Evolutionary conservation across 2,113 vertebrate species (phyloP).

Genomic region (Entomyzon cyanotis): DNA sequence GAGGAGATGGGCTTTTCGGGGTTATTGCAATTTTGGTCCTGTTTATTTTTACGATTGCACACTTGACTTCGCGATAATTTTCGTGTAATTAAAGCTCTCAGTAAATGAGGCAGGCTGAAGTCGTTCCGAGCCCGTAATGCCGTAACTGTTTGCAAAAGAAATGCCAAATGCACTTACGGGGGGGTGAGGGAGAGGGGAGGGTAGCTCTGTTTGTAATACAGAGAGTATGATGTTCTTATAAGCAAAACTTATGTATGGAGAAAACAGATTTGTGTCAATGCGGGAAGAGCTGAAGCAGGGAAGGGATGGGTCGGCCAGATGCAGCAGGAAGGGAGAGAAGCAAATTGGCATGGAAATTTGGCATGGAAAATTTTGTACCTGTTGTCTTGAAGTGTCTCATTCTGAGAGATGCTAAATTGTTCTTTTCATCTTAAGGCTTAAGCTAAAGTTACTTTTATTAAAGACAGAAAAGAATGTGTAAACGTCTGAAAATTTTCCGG

Average conservation of each 20-base stretch:
- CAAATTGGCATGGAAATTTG: background rate
- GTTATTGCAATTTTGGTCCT: background rate
- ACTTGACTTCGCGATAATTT: background rate
- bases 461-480: background rate
- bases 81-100: background rate
- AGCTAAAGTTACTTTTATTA: background rate
- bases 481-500: background rate
- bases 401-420: background rate
- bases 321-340: background rate
- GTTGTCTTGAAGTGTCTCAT: background rate
- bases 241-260: rapidly evolving
- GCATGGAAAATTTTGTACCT: background rate
- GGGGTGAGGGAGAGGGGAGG: no score
- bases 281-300: background rate
- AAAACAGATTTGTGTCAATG: background rate
- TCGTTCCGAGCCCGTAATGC: background rate
- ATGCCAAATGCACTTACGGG: background rate
- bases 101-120: background rate
- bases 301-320: background rate
- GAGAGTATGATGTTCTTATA: rapidly evolving
- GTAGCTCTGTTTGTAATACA: background rate
- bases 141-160: background rate
- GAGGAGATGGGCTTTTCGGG: background rate
- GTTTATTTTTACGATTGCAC: background rate
- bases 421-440: background rate